These are phyloP conservation scores for Drosophila subpulchrella DNA, from an alignment of 1,140 invertebrate genomes.

Conservation along the genomic window DNA sequence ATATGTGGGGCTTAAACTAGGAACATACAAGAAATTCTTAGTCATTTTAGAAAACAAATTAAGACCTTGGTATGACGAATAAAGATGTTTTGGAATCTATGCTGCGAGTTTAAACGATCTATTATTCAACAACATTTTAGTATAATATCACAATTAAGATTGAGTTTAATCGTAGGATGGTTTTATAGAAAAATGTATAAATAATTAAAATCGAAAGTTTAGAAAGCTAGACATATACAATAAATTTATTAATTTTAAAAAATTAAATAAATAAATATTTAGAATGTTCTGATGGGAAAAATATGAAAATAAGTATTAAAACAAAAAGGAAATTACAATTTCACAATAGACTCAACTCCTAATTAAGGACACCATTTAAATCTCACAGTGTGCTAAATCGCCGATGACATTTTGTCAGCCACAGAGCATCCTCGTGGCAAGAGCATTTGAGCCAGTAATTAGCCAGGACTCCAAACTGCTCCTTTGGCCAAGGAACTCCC, in stretches of 20 bases:
- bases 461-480: conserved; percentile 28
- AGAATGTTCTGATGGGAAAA: too few relatives aligned
- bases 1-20: not conserved
- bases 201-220: too few relatives aligned
- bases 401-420: conserved; percentile 34
- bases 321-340: not conserved
- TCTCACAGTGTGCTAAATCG: conserved; percentile 34
- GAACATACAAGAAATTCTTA: not conserved
- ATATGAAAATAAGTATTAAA: not conserved
- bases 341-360: not conserved
- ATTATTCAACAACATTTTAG: too few relatives aligned
- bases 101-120: too few relatives aligned
- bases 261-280: not conserved
- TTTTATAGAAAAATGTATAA: too few relatives aligned
- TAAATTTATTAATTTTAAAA: too few relatives aligned
- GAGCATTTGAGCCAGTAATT: conserved; percentile 43
- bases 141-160: too few relatives aligned
- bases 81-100: too few relatives aligned
- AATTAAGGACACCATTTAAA: not conserved
- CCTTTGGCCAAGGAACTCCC: conserved; percentile 12
- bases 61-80: too few relatives aligned
- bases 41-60: not conserved
- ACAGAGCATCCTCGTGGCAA: conserved; percentile 32
- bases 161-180: too few relatives aligned
- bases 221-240: too few relatives aligned